Evolutionary conservation across 2,797 vertebrate genomes (phyloP).

Genomic region (Gobionotothen gibberifrons): DNA sequence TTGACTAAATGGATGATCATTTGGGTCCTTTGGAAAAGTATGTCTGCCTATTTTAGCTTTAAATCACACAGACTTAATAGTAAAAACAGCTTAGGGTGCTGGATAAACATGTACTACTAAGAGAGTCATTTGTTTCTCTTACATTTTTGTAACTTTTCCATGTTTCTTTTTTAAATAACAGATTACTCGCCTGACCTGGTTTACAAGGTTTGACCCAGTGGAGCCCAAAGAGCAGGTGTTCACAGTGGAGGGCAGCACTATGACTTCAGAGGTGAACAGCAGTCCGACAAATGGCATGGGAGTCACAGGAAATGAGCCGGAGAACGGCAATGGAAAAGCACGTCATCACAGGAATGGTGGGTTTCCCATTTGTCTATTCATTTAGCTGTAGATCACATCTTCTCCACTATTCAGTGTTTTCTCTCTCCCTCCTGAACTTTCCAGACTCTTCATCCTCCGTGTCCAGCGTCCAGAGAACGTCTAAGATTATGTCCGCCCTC

Average conservation of each 20-base stretch:
- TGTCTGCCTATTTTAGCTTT: not conserved
- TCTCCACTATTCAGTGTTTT: not conserved
- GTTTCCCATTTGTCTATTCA: conserved; percentile 26
- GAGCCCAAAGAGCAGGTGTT: conserved; percentile 60
- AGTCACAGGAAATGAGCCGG: conserved; percentile 9
- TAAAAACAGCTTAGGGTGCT: not conserved
- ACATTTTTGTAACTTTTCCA: not conserved
- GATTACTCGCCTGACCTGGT: conserved; percentile 94
- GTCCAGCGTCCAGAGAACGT: conserved; percentile 50
- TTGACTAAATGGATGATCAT: not conserved
- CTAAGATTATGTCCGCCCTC: conserved; percentile 78
- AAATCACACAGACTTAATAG: not conserved
- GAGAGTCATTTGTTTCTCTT: not conserved
- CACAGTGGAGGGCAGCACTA: conserved; percentile 49
- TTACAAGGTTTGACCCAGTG: conserved; percentile 85
- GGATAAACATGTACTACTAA: not conserved
- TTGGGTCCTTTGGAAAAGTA: not conserved
- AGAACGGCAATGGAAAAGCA: conserved; percentile 18
- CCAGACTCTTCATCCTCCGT: conserved; percentile 60
- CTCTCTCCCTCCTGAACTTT: not conserved
- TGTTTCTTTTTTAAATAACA: conserved; percentile 53
- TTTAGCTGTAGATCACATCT: not conserved
- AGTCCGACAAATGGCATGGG: not conserved
- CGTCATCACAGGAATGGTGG: conserved; percentile 60
- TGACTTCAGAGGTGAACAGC: not conserved